Conservation (phyloP, 1,140 invertebrate genomes). For the Cotesia vestalis region DNA sequence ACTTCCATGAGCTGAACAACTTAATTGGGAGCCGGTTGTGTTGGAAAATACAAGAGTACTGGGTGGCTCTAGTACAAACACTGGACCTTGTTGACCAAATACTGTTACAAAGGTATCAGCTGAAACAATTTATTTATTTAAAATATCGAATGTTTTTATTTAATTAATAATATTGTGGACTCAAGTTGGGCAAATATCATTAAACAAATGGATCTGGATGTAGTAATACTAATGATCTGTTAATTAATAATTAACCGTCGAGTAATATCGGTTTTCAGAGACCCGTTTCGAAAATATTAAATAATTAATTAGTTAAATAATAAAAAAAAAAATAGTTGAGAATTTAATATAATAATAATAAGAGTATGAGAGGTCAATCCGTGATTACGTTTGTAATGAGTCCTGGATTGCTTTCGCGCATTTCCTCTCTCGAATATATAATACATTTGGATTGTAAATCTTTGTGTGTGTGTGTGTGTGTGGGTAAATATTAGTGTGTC, state of each 20-base stretch:
- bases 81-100: constrained; percentile 73
- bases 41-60: constrained; percentile 81
- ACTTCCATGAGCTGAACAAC: constrained; percentile 82
- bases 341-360: neutral
- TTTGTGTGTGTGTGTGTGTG: too few species aligned
- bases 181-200: too few species aligned
- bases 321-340: neutral
- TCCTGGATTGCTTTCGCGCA: constrained; percentile 14
- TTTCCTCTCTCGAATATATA: too few species aligned
- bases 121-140: constrained; percentile 35
- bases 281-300: too few species aligned
- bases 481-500: neutral
- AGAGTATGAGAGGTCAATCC: constrained; percentile 31
- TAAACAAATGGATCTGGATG: too few species aligned
- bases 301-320: neutral
- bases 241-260: neutral
- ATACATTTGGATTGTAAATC: too few species aligned
- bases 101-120: constrained; percentile 50
- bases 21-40: constrained; percentile 78
- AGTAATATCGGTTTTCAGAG: neutral
- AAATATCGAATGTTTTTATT: neutral
- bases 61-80: constrained; percentile 82
- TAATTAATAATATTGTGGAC: neutral
- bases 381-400: constrained; percentile 38
- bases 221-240: too few species aligned